Percentiles rank a stretch among this genome's conserved stretches.
phyloP scores from a whole-genome alignment of 2,797 vertebrate genomes.

The Kryptolebias ocellatus region DNA sequence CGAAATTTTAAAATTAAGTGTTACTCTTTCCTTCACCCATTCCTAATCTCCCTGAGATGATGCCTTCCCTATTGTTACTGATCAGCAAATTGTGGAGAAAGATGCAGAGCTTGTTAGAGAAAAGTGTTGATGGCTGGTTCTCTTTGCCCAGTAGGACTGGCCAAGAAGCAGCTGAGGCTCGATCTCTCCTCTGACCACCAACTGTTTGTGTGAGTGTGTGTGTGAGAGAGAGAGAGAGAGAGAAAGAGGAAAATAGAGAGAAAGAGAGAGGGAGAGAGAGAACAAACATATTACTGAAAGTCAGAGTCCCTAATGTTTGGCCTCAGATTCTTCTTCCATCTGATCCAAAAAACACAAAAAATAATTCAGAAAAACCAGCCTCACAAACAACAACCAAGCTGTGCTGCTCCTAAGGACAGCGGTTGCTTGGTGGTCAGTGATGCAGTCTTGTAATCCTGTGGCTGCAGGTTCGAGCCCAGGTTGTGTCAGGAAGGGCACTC shows the following conservation, averaged over 20 bases:
- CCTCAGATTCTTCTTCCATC: constrained; percentile 55
- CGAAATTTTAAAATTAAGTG: neutral
- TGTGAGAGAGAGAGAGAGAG: constrained; percentile 12
- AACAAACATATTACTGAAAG: constrained; percentile 36
- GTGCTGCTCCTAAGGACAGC: too few relatives aligned
- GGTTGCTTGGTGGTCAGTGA: too few relatives aligned
- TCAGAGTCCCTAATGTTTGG: constrained; percentile 51
- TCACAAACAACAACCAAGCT: constrained; percentile 9
- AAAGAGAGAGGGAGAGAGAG: neutral
- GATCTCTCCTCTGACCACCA: constrained; percentile 49
- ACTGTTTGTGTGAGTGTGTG: constrained; percentile 25
- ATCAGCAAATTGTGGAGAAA: constrained; percentile 61
- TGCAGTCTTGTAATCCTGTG: too few relatives aligned
- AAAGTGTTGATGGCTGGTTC: constrained; percentile 48
- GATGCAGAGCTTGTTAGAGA: constrained; percentile 61
- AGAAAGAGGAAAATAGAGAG: neutral
- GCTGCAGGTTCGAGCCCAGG: too few relatives aligned
- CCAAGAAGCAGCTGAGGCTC: constrained; percentile 64
- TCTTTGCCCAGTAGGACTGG: constrained; percentile 56
- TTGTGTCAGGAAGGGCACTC: too few relatives aligned
- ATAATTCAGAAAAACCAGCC: constrained; percentile 13
- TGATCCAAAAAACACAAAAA: constrained; percentile 50
- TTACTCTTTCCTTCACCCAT: constrained; percentile 3
- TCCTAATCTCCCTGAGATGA: constrained; percentile 14
- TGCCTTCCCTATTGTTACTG: constrained; percentile 48